phyloP scores from a whole-genome alignment of 2,113 vertebrate species.

The Toxotes jaculatrix region DNA sequence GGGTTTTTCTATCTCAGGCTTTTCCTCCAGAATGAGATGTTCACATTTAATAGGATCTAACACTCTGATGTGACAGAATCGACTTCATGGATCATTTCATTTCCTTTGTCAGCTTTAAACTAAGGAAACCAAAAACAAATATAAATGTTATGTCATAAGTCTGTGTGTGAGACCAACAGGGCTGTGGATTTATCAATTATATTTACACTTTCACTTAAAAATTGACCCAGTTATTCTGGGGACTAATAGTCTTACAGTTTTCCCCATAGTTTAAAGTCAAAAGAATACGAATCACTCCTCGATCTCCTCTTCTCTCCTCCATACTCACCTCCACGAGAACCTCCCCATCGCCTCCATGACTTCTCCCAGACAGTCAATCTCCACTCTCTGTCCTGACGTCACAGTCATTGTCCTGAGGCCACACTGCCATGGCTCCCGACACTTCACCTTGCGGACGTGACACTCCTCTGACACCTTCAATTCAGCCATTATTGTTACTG shows the following conservation, averaged over 20 bases:
- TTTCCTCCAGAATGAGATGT: too few species aligned
- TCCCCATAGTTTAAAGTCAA: too few species aligned
- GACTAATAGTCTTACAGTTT: too few species aligned
- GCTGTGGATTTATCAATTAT: too few species aligned
- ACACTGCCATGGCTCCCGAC: conserved; percentile 85
- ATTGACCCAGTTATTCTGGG: background rate
- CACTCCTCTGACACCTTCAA: conserved; percentile 60
- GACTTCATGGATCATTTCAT: background rate
- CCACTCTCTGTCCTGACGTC: conserved; percentile 73
- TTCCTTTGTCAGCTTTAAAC: too few species aligned
- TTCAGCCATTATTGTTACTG: background rate
- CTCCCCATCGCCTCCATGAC: conserved; percentile 64
- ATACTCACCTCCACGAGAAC: conserved; percentile 77
- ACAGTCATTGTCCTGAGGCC: conserved; percentile 84
- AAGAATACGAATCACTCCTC: background rate
- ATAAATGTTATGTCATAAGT: too few species aligned
- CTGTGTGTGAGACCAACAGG: background rate
- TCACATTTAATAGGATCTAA: too few species aligned
- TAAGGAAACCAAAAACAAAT: too few species aligned
- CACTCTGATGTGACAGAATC: too few species aligned
- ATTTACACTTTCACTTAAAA: too few species aligned
- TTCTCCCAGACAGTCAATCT: conserved; percentile 83
- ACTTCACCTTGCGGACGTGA: conserved; percentile 64
- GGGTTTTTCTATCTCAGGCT: too few species aligned
- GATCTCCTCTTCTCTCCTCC: background rate